These are phyloP conservation scores for Aethes cnicana DNA, from an alignment of 2,888 invertebrate species.

Conservation along the genomic window DNA sequence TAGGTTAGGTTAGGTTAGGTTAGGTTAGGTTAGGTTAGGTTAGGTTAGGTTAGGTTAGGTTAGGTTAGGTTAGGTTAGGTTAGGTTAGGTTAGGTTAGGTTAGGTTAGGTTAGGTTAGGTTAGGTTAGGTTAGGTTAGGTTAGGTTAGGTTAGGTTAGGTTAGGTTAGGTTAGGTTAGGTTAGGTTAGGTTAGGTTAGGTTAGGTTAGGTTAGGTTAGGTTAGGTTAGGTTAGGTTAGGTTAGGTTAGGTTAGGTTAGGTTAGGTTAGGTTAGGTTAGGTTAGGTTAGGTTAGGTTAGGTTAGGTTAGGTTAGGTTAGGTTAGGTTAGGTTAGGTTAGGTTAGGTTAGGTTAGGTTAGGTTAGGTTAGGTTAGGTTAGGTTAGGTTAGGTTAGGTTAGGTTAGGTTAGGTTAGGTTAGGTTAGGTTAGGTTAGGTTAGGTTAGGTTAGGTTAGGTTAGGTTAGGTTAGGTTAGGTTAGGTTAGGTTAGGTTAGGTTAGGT, in stretches of 20 bases:
- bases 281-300: conserved; percentile 35
- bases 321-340: conserved; percentile 35
- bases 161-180: conserved; percentile 25
- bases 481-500: conserved; percentile 27
- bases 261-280: conserved; percentile 35
- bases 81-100: conserved; percentile 12
- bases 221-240: conserved; percentile 32
- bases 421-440: conserved; percentile 30
- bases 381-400: conserved; percentile 33
- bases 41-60: conserved; percentile 26
- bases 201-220: conserved; percentile 31
- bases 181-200: conserved; percentile 33
- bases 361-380: conserved; percentile 35
- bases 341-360: conserved; percentile 33
- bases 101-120: conserved; percentile 32
- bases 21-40: conserved; percentile 27
- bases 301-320: conserved; percentile 35
- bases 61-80: conserved; percentile 21
- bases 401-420: conserved; percentile 35
- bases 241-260: conserved; percentile 33
- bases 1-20: conserved; percentile 30
- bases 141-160: conserved; percentile 28
- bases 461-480: conserved; percentile 30
- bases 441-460: conserved; percentile 29
- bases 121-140: conserved; percentile 31